Percentiles rank a stretch among this genome's conserved stretches.
phyloP scores from a whole-genome alignment of 1,140 invertebrate species.

The Papilio glaucus region DNA sequence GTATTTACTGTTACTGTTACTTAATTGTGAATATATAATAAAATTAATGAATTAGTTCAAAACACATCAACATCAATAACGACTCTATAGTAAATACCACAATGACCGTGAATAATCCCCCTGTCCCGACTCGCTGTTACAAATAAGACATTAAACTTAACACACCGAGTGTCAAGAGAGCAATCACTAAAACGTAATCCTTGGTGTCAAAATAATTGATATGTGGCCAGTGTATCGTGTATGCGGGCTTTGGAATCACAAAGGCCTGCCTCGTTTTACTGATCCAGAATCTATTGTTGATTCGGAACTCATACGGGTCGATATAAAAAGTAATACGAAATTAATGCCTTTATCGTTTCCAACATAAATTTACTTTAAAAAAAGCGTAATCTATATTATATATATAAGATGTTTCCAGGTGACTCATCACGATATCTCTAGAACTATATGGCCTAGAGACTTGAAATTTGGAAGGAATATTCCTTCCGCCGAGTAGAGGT shows the following conservation, averaged over 20 bases:
- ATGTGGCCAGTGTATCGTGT: conserved; percentile 66
- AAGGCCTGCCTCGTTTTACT: conserved; percentile 61
- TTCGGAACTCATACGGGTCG: conserved; percentile 62
- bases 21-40: background rate
- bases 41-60: conserved; percentile 22
- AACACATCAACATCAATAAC: conserved; percentile 17
- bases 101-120: conserved; percentile 43
- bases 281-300: conserved; percentile 65
- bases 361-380: conserved; percentile 21
- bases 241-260: conserved; percentile 71
- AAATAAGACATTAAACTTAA: conserved; percentile 71
- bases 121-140: conserved; percentile 43
- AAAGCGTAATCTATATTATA: too few relatives aligned
- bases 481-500: too few relatives aligned
- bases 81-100: conserved; percentile 6
- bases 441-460: too few relatives aligned
- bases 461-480: too few relatives aligned
- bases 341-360: conserved; percentile 19
- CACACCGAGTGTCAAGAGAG: conserved; percentile 57
- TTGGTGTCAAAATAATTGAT: conserved; percentile 77
- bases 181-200: conserved; percentile 65
- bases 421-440: too few relatives aligned
- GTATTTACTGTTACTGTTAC: too few relatives aligned
- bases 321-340: conserved; percentile 45
- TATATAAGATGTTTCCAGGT: too few relatives aligned